These are phyloP conservation scores for Andrena bicolor DNA, from an alignment of 2,888 invertebrate genomes.

Conservation along the genomic window DNA sequence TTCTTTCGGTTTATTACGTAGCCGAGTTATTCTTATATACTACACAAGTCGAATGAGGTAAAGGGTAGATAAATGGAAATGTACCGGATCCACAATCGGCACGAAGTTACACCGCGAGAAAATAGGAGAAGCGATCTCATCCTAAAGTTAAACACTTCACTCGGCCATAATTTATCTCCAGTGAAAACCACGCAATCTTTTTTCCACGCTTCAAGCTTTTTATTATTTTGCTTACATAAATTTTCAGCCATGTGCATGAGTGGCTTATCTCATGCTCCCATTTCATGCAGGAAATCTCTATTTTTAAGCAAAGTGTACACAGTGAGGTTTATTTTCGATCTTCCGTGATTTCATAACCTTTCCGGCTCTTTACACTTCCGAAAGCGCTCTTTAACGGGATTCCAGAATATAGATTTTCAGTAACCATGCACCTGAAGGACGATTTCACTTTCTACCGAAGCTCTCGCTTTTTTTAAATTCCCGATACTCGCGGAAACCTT, in stretches of 20 bases:
- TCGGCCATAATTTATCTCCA: neutral
- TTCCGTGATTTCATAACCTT: conserved; percentile 44
- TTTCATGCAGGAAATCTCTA: conserved; percentile 48
- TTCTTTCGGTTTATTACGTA: conserved; percentile 6
- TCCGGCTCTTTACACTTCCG: conserved; percentile 28
- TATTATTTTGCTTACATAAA: conserved; percentile 56
- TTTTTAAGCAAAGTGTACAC: conserved; percentile 53
- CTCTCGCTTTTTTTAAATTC: neutral
- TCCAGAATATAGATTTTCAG: neutral
- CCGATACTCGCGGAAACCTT: neutral
- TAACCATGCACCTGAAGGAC: neutral
- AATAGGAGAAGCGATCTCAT: neutral
- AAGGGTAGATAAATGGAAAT: too few relatives aligned
- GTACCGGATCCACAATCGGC: neutral
- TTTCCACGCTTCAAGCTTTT: conserved; percentile 22
- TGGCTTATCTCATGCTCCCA: conserved; percentile 59
- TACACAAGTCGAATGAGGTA: neutral
- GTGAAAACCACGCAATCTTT: neutral
- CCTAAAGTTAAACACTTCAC: neutral
- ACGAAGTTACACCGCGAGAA: neutral
- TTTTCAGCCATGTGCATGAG: conserved; percentile 47
- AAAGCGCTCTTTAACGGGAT: conserved; percentile 8
- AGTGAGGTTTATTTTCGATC: conserved; percentile 53
- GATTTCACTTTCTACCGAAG: neutral
- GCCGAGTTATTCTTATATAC: neutral